Evolutionary conservation across 2,888 invertebrate species (phyloP), one percentile per base, ranked within the genome.

Genomic region (Noctua pronuba): DNA sequence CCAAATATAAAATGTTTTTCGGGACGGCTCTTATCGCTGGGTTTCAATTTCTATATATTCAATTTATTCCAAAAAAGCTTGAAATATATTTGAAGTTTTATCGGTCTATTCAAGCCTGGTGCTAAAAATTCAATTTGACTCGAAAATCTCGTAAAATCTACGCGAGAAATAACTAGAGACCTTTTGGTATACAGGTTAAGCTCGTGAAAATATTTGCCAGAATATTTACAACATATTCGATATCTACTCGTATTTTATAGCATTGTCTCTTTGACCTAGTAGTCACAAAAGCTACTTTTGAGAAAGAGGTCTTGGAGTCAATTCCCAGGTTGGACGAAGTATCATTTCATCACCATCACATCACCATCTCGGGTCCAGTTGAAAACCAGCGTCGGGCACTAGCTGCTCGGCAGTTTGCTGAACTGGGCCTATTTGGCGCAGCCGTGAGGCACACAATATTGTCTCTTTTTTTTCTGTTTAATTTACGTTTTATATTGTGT

Each of bases 41-140:
- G 11, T 31, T 80, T 64, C 78, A 83, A 78, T 80, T 83, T 68
- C 62, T 64, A 68, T 78, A 64, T 41, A 78, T 68, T 68, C 55
- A 83, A 77, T 79, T 79, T 75, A 79, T 76, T 52, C 49, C n/a
- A 41, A 79, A 83, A 79, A 83, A 83, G 41, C 83, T 55, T 55
- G 62, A 83, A 83, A 83, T 80, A 83, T 83, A 80, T 83, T 83
- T 68, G 62, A 68, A 68, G 38, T 55, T 78, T 83, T 80, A 78
- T 78, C 46, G 38, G 21, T 46, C 13, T 16, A 24, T 64, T 67
- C 38, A 77, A 60, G 28, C 28, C 16, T 67, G 46, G 78, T 77
- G 78, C 83, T 83, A 67, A 62, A 79, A 80, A 78, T 77, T 78
- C 83, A 83, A 80, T 80, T 68, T 31, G 62, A 78, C 38, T 62